Conservation (phyloP, 2,888 invertebrate species). For the Ametastegia equiseti region DNA sequence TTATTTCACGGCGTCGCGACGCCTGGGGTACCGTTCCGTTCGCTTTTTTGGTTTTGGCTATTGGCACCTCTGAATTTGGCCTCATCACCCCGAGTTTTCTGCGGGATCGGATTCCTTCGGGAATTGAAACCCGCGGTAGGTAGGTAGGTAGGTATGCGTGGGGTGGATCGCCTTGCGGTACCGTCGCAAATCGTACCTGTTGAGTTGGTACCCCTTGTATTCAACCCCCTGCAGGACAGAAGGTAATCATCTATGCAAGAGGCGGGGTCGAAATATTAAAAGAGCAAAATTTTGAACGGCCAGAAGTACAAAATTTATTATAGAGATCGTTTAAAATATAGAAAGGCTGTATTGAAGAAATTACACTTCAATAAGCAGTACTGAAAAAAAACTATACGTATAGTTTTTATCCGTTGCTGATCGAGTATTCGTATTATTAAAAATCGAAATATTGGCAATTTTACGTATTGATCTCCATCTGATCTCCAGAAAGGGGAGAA, state of each 20-base stretch:
- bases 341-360: too few species aligned
- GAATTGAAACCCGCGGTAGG: background rate
- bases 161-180: background rate
- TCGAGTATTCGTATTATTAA: too few species aligned
- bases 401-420: too few species aligned
- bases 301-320: too few species aligned
- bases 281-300: background rate
- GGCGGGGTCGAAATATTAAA: background rate
- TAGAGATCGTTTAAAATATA: too few species aligned
- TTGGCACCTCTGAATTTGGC: background rate
- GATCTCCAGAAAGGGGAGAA: too few species aligned
- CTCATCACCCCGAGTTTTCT: slow-evolving; percentile 9
- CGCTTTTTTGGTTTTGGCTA: background rate
- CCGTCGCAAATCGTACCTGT: slow-evolving; percentile 10
- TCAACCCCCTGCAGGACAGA: background rate
- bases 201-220: slow-evolving; percentile 6
- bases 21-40: background rate
- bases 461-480: too few species aligned
- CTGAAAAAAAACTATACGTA: too few species aligned
- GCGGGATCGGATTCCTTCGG: slow-evolving; percentile 4
- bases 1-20: background rate
- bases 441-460: too few species aligned
- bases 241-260: background rate
- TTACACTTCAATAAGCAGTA: too few species aligned
- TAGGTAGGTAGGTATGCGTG: background rate